These are phyloP conservation scores for Hiodon alosoides DNA, from an alignment of 2,113 vertebrate genomes.

Conservation along the genomic window DNA sequence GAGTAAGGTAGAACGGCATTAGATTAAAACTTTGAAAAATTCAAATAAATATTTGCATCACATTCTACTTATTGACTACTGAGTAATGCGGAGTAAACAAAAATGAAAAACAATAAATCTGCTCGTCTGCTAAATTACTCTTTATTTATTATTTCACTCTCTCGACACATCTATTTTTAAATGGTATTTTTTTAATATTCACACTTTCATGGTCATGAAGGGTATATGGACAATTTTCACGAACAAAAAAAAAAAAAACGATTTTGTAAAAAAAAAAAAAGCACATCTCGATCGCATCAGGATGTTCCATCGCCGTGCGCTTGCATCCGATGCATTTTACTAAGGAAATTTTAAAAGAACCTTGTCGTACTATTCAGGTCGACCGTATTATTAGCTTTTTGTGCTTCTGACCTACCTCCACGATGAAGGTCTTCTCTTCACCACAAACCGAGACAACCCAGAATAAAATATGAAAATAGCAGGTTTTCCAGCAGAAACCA, in stretches of 20 bases:
- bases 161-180: too few relatives aligned
- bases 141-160: slow-evolving; percentile 28
- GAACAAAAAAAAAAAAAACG: neutral
- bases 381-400: slow-evolving; percentile 8
- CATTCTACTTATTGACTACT: slow-evolving; percentile 1
- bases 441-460: slow-evolving; percentile 65
- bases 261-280: neutral
- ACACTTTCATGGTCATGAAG: too few relatives aligned
- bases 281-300: neutral
- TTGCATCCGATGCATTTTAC: neutral
- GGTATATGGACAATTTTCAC: too few relatives aligned
- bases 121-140: too few relatives aligned
- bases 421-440: slow-evolving; percentile 65
- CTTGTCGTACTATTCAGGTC: slow-evolving; percentile 12
- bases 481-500: slow-evolving; percentile 62
- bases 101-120: too few relatives aligned
- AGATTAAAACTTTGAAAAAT: neutral
- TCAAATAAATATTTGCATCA: neutral
- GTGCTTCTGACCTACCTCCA: slow-evolving; percentile 55
- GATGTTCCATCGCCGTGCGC: neutral
- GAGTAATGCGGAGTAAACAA: too few relatives aligned
- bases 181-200: too few relatives aligned
- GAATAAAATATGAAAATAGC: slow-evolving; percentile 62
- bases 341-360: neutral
- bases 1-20: neutral